Percentiles rank a stretch among this genome's conserved stretches.
Evolutionary conservation across 2,113 vertebrate genomes (phyloP).

Genomic region (Lophius piscatorius): DNA sequence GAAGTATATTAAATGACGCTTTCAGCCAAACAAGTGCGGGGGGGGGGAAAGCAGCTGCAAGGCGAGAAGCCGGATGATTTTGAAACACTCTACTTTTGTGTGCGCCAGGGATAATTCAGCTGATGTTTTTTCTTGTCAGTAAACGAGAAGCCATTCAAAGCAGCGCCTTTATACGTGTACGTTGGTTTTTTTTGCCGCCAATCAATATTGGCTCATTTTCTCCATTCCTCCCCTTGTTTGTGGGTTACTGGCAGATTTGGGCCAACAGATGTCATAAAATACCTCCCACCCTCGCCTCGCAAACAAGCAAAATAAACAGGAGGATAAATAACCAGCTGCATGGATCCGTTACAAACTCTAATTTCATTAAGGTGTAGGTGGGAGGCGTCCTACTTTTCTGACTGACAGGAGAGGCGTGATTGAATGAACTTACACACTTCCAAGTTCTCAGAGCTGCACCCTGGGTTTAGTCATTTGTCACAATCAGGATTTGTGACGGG

Average conservation of each 20-base stretch:
- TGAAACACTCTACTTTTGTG: too few species aligned
- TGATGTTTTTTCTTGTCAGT: too few species aligned
- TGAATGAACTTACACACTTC: too few species aligned
- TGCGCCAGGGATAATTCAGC: too few species aligned
- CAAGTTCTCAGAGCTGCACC: neutral
- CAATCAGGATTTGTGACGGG: neutral
- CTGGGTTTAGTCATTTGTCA: neutral
- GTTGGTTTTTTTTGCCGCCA: neutral
- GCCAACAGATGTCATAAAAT: constrained; percentile 1
- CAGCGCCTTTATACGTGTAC: neutral
- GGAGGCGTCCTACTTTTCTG: too few species aligned
- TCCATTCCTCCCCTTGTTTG: neutral
- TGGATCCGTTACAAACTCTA: too few species aligned
- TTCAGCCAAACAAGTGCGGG: constrained; percentile 5
- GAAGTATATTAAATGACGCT: constrained; percentile 28
- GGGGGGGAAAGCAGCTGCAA: too few species aligned
- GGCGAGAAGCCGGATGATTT: too few species aligned
- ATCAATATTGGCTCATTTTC: constrained; percentile 10
- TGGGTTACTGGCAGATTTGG: neutral
- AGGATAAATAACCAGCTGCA: neutral
- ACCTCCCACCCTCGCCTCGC: too few species aligned
- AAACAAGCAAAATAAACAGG: neutral
- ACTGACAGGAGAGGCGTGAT: too few species aligned
- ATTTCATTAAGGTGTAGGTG: neutral
- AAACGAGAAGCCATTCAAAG: constrained; percentile 1